phyloP scores from a whole-genome alignment of 2,888 invertebrate genomes.

The Amphipoea lucens region DNA sequence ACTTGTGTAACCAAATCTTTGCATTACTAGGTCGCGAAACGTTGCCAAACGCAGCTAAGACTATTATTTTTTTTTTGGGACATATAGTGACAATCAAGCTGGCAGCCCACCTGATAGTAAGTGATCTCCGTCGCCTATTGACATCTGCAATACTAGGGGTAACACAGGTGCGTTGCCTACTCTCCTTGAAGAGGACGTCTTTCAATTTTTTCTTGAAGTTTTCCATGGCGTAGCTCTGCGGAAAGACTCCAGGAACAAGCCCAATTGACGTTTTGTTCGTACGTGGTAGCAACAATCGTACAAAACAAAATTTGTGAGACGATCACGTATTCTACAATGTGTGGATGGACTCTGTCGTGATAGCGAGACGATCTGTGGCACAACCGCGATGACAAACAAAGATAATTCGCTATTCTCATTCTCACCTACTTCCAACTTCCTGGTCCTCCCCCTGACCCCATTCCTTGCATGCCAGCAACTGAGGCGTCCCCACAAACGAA shows the following conservation, averaged over 20 bases:
- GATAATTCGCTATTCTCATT: conserved; percentile 2
- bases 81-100: background rate
- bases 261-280: background rate
- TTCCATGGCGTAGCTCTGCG: background rate
- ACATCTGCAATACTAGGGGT: background rate
- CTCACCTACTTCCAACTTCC: conserved; percentile 47
- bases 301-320: background rate
- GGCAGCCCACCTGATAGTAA: no score
- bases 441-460: conserved; percentile 55
- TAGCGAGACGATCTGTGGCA: background rate
- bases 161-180: no score
- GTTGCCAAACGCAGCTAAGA: background rate
- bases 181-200: no score
- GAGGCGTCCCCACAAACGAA: conserved; percentile 32
- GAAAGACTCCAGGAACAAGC: background rate
- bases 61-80: background rate
- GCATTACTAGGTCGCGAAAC: background rate
- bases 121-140: no score
- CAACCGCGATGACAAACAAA: conserved; percentile 3
- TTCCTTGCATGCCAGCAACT: conserved; percentile 25
- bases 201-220: background rate
- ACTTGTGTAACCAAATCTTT: background rate
- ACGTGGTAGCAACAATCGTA: background rate
- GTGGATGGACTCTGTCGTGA: background rate
- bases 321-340: background rate